These are phyloP conservation scores for Wiebesia pumilae DNA, from an alignment of 1,140 invertebrate species.

Conservation along the genomic window DNA sequence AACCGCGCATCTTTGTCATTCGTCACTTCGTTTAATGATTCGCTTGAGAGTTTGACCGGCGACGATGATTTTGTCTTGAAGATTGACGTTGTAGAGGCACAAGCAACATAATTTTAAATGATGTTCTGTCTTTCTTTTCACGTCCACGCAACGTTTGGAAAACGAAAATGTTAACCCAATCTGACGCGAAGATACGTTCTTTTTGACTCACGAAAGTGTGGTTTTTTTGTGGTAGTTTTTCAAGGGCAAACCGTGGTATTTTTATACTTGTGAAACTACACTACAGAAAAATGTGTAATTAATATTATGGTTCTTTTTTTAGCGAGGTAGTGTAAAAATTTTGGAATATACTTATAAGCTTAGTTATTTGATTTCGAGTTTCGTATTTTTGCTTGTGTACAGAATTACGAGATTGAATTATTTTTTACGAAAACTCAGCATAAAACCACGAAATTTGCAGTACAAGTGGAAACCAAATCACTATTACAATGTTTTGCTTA, in stretches of 20 bases:
- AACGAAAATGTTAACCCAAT: neutral
- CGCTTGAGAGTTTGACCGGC: neutral
- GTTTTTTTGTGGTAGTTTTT: conserved; percentile 18
- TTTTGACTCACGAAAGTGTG: conserved; percentile 19
- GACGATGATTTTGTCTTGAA: neutral
- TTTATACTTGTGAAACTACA: conserved; percentile 7
- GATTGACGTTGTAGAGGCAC: neutral
- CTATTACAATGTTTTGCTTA: neutral
- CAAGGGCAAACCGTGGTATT: conserved; percentile 12
- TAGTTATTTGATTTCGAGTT: neutral
- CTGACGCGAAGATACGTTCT: neutral
- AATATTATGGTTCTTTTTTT: conserved; percentile 19
- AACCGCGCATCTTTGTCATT: neutral
- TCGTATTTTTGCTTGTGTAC: neutral
- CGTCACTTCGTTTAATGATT: neutral
- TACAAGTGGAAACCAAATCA: neutral
- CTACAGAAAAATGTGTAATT: neutral
- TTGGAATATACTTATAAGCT: neutral
- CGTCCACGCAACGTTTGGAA: neutral
- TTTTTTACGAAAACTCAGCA: neutral
- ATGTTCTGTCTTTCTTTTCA: conserved; percentile 10
- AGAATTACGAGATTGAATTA: conserved; percentile 4
- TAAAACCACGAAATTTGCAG: neutral
- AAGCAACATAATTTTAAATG: neutral
- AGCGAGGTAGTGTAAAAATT: neutral